Base-by-base conservation (phyloP, 2,797 vertebrate species). In the Myioborus melanocephalus region DNA sequence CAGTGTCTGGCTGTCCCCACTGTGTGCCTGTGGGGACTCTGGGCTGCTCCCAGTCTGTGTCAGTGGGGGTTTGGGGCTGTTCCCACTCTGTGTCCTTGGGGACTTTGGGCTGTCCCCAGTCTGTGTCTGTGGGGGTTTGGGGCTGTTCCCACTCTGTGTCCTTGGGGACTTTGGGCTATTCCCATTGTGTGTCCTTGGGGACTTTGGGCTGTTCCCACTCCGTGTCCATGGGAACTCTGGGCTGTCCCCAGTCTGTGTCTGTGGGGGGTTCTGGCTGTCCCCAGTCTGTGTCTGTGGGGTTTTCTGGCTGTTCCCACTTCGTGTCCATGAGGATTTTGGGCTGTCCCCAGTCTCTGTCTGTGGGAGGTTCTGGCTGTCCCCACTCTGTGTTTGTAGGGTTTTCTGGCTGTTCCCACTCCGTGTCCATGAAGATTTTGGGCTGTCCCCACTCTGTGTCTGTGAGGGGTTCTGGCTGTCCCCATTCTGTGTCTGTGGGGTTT, bases 161-260 rank as follows among this genome's bases (percentile, higher is more conserved):
- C 12, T 0, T 15, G 53, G 21, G 14, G 30, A 0, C 1, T 61
- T 34, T 0, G 27, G 61, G 17, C 59, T 39, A 2, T 50, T 9
- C 18, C 1, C 9, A 3, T 0, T 11, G 4, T 1, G 1, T 8
- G 15, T 41, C 8, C 8, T 0, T 2, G 10, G 15, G 13, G 6
- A 1, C 5, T 47, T 14, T 47, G 52, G 43, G 50, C 43, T 76
- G 55, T 35, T 1, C 55, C 21, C 55, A 49, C 0, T 30, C 3
- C 3, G 30, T 39, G 28, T 22, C 24, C 16, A 1, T 5, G 15
- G 2, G 24, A 4, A 8, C 46, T 47, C 8, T 24, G 23, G 52
- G 6, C 17, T 84, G 50, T 50, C 3, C 60, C 21, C 26, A 22
- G 0, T 27, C 12, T 11, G 3, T 59, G 16, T 27, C 13, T 6